These are phyloP conservation scores for Escarpia spicata DNA, from an alignment of 2,888 invertebrate species.

Conservation along the genomic window DNA sequence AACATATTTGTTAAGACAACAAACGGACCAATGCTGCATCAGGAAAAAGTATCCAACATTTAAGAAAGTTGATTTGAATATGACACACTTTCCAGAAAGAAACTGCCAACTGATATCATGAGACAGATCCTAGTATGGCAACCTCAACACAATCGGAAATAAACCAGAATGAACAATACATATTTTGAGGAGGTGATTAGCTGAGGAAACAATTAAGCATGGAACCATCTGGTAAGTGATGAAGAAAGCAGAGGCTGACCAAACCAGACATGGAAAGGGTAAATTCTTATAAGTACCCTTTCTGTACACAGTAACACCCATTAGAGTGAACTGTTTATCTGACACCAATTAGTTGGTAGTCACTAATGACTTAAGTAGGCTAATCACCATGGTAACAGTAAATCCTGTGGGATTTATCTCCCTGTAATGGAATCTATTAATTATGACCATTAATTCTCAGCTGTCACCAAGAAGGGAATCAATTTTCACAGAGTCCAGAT, in stretches of 20 bases:
- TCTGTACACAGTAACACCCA: background rate
- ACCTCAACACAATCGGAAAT: too few species aligned
- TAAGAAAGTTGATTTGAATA: too few species aligned
- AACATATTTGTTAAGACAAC: too few species aligned
- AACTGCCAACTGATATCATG: too few species aligned
- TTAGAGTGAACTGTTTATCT: background rate
- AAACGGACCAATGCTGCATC: too few species aligned
- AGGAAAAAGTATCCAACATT: too few species aligned
- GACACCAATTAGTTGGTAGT: background rate
- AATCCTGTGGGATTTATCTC: background rate
- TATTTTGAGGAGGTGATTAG: too few species aligned
- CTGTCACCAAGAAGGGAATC: background rate
- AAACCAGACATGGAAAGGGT: background rate
- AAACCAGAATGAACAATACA: too few species aligned
- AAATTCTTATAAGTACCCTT: background rate
- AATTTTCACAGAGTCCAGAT: background rate
- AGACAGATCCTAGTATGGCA: too few species aligned
- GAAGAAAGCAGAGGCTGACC: background rate
- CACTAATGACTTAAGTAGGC: conserved; percentile 2
- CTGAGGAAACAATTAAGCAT: too few species aligned
- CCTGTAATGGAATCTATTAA: background rate
- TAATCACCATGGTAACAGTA: conserved; percentile 16
- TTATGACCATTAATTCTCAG: background rate
- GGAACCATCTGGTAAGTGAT: too few species aligned
- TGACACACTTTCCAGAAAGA: too few species aligned